phyloP scores from a whole-genome alignment of 2,797 vertebrate genomes.

The Malurus leucopterus region DNA sequence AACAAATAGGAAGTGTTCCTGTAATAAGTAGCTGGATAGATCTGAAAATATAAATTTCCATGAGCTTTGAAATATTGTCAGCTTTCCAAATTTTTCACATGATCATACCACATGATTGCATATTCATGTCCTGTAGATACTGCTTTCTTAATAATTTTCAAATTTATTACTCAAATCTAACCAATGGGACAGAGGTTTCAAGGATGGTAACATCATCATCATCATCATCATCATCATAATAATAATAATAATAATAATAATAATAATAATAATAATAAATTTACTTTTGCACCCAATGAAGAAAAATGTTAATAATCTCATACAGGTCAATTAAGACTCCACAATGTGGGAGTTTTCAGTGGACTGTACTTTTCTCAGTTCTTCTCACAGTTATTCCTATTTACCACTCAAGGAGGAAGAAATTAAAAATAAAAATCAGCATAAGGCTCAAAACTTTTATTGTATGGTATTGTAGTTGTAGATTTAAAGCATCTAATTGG shows the following conservation, averaged over 20 bases:
- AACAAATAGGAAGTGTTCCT: background rate
- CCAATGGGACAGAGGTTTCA: background rate
- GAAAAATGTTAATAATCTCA: background rate
- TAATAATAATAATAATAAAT: background rate
- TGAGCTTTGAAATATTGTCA: background rate
- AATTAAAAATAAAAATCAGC: background rate
- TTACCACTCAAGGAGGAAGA: background rate
- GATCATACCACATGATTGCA: background rate
- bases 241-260: too few relatives aligned
- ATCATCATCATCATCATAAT: too few relatives aligned
- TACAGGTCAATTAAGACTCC: background rate
- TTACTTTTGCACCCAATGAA: background rate
- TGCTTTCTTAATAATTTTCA: background rate
- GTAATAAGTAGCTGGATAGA: background rate
- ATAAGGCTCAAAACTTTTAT: background rate
- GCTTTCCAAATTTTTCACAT: background rate
- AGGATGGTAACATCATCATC: background rate
- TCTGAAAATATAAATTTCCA: background rate
- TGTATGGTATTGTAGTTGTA: background rate
- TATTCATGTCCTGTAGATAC: background rate
- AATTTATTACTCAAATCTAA: background rate
- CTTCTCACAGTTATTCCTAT: background rate
- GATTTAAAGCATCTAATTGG: slow-evolving; percentile 20
- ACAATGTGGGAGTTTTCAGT: background rate
- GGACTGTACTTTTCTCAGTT: background rate